These are phyloP conservation scores for Actinostola sp. DNA, from an alignment of 92 coral and sea anemone genomes.

Conservation along the genomic window DNA sequence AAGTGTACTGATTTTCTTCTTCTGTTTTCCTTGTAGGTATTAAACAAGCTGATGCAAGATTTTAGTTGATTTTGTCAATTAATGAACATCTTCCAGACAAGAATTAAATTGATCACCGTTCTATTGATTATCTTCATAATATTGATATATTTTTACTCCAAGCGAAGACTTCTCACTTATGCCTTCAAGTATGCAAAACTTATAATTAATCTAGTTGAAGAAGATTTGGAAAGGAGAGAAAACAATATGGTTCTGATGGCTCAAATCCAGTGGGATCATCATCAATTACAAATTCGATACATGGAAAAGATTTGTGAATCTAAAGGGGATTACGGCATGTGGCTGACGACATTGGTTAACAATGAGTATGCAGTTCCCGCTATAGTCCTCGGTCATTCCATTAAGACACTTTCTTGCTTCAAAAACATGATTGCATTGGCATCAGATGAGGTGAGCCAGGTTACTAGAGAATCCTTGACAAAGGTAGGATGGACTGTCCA, in stretches of 20 bases:
- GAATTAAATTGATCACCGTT: no score
- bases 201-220: constrained; percentile 14
- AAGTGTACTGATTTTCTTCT: no score
- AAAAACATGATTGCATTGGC: constrained; percentile 52
- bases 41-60: no score
- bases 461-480: constrained; percentile 31
- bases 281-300: constrained; percentile 41
- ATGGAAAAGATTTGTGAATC: constrained; percentile 48
- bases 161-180: constrained; percentile 18
- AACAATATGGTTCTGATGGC: constrained; percentile 19
- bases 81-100: no score
- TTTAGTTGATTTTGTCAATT: no score
- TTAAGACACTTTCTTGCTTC: constrained; percentile 60
- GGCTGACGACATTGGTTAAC: constrained; percentile 67
- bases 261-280: constrained; percentile 47
- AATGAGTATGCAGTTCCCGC: constrained; percentile 61
- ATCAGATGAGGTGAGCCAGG: constrained; percentile 39
- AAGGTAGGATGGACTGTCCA: constrained; percentile 68
- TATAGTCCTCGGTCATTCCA: constrained; percentile 61
- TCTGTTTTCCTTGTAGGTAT: no score
- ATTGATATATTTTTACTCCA: constrained; percentile 1
- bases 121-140: no score
- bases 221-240: constrained; percentile 29
- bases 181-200: constrained; percentile 24
- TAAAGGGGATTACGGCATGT: constrained; percentile 29